Percentiles rank a stretch among this genome's conserved stretches.
phyloP scores from a whole-genome alignment of 2,113 vertebrate species.

The Odocoileus hemionus region DNA sequence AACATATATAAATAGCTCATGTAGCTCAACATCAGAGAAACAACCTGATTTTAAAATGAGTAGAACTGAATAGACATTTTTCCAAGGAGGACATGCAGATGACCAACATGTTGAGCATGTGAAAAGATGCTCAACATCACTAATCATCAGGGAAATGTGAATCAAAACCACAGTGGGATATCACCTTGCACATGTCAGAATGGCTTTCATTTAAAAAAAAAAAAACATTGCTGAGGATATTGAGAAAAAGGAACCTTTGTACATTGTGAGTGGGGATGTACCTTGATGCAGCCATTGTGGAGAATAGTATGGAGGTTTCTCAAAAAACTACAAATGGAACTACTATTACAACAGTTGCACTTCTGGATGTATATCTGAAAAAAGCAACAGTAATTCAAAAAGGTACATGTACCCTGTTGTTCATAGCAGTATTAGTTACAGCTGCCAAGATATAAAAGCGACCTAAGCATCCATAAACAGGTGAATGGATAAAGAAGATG shows the following conservation, averaged over 20 bases:
- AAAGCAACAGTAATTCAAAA: neutral
- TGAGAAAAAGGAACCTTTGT: neutral
- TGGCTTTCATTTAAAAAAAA: neutral
- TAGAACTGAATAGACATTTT: neutral
- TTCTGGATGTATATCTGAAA: neutral
- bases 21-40: neutral
- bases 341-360: neutral
- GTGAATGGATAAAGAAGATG: neutral
- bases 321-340: neutral
- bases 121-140: neutral
- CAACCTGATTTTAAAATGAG: neutral
- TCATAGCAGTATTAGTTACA: neutral
- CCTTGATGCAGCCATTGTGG: neutral
- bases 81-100: neutral
- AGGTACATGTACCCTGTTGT: neutral
- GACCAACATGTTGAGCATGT: neutral
- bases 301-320: neutral
- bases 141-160: neutral
- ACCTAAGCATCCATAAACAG: neutral
- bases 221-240: neutral
- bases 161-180: neutral
- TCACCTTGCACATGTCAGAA: neutral
- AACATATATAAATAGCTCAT: neutral
- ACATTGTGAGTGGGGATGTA: neutral
- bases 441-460: neutral